Percentiles rank a stretch among this genome's conserved stretches.
Evolutionary conservation across 2,113 vertebrate species (phyloP).

Genomic region (Proterorhinus semilunaris): DNA sequence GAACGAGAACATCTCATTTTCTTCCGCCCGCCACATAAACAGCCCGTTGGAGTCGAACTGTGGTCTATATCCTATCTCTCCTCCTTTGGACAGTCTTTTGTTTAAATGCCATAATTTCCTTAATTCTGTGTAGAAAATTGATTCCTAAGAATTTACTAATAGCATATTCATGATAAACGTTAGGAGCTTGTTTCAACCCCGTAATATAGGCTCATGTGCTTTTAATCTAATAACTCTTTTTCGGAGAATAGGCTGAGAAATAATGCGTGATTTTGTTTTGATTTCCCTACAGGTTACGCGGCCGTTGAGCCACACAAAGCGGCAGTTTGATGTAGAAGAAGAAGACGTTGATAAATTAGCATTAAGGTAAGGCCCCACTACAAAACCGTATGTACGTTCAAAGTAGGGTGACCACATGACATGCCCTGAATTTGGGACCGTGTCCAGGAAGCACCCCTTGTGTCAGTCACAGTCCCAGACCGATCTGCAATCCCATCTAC

Average conservation of each 20-base stretch:
- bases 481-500: no score
- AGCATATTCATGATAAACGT: slow-evolving; percentile 3
- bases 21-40: slow-evolving; percentile 43
- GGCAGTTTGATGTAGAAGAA: slow-evolving; percentile 97
- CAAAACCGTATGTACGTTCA: no score
- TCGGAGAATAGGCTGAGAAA: neutral
- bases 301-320: slow-evolving; percentile 91
- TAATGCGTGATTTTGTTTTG: neutral
- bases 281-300: slow-evolving; percentile 83
- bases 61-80: slow-evolving; percentile 23
- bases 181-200: neutral
- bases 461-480: no score
- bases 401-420: no score
- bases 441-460: no score
- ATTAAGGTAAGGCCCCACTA: slow-evolving; percentile 80
- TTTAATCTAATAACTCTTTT: slow-evolving; percentile 1
- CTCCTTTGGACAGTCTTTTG: slow-evolving; percentile 11
- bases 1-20: slow-evolving; percentile 55
- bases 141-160: slow-evolving; percentile 4
- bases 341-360: slow-evolving; percentile 97
- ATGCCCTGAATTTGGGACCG: no score
- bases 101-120: slow-evolving; percentile 6
- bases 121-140: neutral
- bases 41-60: slow-evolving; percentile 14
- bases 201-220: slow-evolving; percentile 6